These are phyloP conservation scores for Octomys mimax DNA, from an alignment of 2,797 vertebrate genomes.

Conservation along the genomic window DNA sequence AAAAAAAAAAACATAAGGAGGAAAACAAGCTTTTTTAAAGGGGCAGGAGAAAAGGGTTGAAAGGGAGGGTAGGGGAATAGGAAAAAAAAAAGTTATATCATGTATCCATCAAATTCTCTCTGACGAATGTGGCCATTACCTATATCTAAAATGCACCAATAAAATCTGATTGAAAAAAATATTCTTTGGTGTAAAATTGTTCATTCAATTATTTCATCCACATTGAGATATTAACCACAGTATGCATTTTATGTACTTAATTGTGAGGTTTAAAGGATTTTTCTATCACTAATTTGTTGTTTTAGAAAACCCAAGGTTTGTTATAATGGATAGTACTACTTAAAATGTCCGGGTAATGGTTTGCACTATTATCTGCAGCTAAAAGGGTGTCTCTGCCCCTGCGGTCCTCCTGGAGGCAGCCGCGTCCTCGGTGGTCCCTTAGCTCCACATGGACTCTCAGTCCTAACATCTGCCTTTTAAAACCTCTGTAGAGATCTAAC, in stretches of 20 bases:
- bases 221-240: background rate
- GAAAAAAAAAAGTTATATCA: background rate
- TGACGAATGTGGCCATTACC: background rate
- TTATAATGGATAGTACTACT: background rate
- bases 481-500: slow-evolving; percentile 78
- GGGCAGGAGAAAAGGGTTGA: background rate
- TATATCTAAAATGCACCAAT: background rate
- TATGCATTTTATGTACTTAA: background rate
- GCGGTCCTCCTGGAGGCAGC: slow-evolving; percentile 38
- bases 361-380: slow-evolving; percentile 37
- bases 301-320: background rate
- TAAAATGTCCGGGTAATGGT: slow-evolving; percentile 53
- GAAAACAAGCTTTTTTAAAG: background rate
- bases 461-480: slow-evolving; percentile 76
- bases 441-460: slow-evolving; percentile 70
- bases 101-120: background rate
- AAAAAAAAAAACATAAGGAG: background rate
- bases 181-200: background rate
- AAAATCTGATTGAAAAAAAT: background rate
- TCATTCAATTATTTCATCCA: background rate
- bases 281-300: background rate
- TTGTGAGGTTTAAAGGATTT: background rate
- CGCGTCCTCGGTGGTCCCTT: slow-evolving; percentile 72
- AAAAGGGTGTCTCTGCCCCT: slow-evolving; percentile 41
- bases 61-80: background rate